Percentiles rank a stretch among this genome's conserved stretches.
These are phyloP conservation scores for Stichodactyla helianthus DNA, from an alignment of 64 coral and sea anemone species.

Conservation along the genomic window DNA sequence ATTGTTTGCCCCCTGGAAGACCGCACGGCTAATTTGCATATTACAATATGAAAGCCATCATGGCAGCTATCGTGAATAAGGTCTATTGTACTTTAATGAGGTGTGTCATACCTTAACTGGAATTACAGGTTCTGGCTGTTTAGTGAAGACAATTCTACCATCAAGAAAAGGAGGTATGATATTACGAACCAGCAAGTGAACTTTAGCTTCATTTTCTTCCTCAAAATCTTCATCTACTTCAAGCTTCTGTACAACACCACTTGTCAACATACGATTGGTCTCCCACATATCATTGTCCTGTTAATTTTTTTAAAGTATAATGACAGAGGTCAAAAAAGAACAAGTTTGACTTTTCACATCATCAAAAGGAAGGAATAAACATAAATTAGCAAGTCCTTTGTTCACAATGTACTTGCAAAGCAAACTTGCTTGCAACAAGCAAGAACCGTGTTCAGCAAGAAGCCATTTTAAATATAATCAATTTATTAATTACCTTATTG, in stretches of 20 bases:
- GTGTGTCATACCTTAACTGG: conserved; percentile 74
- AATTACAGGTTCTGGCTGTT: conserved; percentile 97
- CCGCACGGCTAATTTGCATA: too few relatives aligned
- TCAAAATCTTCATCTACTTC: conserved; percentile 99
- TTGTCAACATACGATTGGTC: conserved; percentile 97
- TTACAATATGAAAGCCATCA: too few relatives aligned
- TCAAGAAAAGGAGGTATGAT: conserved; percentile 96
- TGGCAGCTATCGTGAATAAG: too few relatives aligned
- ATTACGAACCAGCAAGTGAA: conserved; percentile 91
- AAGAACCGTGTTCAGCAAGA: too few relatives aligned
- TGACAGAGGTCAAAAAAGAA: too few relatives aligned
- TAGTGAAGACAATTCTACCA: conserved; percentile 97
- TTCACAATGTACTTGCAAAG: too few relatives aligned
- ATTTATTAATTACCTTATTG: conserved; percentile 58
- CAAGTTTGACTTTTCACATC: too few relatives aligned
- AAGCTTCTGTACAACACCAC: conserved; percentile 95
- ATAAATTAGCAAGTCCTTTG: too few relatives aligned
- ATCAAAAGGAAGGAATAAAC: too few relatives aligned
- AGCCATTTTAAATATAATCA: too few relatives aligned
- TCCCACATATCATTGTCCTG: conserved; percentile 99
- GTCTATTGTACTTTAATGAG: neutral
- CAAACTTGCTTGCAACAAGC: too few relatives aligned
- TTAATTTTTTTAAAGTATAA: neutral
- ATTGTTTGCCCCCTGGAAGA: too few relatives aligned
- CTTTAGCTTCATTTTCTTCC: conserved; percentile 90